Evolutionary conservation across 2,797 vertebrate genomes (phyloP).

Genomic region (Mionectes olivaceus): DNA sequence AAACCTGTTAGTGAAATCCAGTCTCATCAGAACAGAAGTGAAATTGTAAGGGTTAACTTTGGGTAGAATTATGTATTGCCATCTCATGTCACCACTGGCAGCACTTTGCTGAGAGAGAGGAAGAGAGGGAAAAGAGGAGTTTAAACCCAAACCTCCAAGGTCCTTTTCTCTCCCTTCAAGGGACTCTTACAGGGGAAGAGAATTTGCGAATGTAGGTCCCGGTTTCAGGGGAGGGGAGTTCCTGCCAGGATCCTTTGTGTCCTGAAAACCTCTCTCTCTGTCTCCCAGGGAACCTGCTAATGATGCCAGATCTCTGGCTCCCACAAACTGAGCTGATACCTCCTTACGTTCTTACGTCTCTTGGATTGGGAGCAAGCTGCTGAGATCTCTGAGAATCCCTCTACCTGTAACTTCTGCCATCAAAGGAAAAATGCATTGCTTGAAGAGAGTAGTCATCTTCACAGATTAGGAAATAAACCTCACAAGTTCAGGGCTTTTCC

Average conservation of each 20-base stretch:
- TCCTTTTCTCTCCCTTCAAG: not conserved
- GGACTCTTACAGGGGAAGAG: not conserved
- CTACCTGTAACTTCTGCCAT: not conserved
- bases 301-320: not conserved
- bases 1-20: conserved; percentile 6
- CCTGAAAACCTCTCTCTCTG: not conserved
- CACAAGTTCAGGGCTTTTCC: not conserved
- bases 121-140: not conserved
- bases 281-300: not conserved
- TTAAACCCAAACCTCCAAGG: not conserved
- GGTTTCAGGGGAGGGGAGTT: not conserved
- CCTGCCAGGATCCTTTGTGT: not conserved
- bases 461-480: not conserved
- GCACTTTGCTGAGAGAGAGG: not conserved
- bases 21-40: not conserved
- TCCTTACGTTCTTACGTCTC: not conserved
- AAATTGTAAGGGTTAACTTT: not conserved
- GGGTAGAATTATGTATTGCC: not conserved
- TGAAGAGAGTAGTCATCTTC: not conserved
- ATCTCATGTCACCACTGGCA: not conserved
- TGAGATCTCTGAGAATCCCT: not conserved
- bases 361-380: not conserved
- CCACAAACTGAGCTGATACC: not conserved
- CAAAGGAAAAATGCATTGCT: not conserved
- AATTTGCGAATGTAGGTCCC: not conserved